Evolutionary conservation across 2,113 vertebrate species (phyloP).

Genomic region (Sprattus sprattus): DNA sequence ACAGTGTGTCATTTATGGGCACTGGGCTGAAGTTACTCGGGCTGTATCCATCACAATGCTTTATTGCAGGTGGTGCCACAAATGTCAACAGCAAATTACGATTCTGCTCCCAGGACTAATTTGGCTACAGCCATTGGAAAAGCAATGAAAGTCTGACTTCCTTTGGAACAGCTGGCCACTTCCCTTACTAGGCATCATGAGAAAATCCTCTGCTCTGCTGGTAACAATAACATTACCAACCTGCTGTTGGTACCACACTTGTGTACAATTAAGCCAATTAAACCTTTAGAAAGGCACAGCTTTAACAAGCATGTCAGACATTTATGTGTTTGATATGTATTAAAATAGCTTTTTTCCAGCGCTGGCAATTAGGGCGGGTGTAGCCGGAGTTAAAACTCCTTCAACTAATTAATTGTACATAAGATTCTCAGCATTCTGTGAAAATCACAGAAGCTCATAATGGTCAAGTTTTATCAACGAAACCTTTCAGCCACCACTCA

Average conservation of each 20-base stretch:
- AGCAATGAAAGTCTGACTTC: conserved; percentile 39
- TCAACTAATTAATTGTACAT: conserved; percentile 4
- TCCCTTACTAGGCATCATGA: neutral
- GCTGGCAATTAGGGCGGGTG: neutral
- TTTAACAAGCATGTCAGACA: neutral
- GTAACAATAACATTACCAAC: neutral
- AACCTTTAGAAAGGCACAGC: neutral
- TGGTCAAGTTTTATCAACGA: conserved; percentile 15
- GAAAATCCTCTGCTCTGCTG: neutral
- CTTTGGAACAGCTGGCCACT: conserved; percentile 1
- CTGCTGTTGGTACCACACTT: neutral
- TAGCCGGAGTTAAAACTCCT: neutral
- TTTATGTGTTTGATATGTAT: neutral
- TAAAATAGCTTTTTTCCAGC: neutral
- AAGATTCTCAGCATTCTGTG: neutral
- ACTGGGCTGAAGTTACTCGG: conserved; percentile 40
- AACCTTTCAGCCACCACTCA: conserved; percentile 58
- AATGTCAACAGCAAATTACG: conserved; percentile 49
- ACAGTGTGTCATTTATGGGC: conserved; percentile 40
- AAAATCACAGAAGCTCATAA: neutral
- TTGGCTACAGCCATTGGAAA: conserved; percentile 34
- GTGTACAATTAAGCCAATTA: conserved; percentile 3
- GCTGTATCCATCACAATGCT: conserved; percentile 41
- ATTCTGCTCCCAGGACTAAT: conserved; percentile 43
- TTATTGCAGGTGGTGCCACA: conserved; percentile 43